These are phyloP conservation scores for Planiliza haematocheilus DNA, from an alignment of 2,113 vertebrate genomes.

Conservation along the genomic window DNA sequence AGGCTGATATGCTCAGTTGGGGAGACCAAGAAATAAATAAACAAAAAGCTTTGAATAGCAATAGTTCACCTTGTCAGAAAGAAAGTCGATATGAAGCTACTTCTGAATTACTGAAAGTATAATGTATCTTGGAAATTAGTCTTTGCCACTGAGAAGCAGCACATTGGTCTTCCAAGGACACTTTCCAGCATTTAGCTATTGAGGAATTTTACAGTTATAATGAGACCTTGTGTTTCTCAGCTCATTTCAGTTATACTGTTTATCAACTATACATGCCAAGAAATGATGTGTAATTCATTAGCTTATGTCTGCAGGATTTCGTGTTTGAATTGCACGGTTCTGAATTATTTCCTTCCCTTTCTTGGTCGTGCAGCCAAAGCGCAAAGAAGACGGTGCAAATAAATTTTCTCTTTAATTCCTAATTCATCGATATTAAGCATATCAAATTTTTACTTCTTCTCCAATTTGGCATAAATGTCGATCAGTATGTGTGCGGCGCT, in stretches of 20 bases:
- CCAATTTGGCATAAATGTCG: slow-evolving; percentile 58
- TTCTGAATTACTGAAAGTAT: neutral
- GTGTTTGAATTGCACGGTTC: too few relatives aligned
- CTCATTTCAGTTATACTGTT: neutral
- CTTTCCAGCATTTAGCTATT: neutral
- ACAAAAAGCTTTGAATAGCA: neutral
- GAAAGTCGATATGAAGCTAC: slow-evolving; percentile 1
- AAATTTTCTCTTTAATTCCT: slow-evolving; percentile 28
- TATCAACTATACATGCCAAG: too few relatives aligned
- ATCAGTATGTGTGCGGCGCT: too few relatives aligned
- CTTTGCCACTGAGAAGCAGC: neutral
- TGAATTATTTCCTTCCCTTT: too few relatives aligned
- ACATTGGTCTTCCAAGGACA: neutral
- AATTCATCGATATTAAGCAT: slow-evolving; percentile 61
- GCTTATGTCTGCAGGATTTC: too few relatives aligned
- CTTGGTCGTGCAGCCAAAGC: slow-evolving; percentile 34
- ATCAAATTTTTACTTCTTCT: neutral
- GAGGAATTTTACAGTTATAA: neutral
- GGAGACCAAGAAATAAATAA: neutral
- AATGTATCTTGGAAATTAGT: slow-evolving; percentile 3
- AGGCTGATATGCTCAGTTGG: slow-evolving; percentile 21
- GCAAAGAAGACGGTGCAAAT: neutral
- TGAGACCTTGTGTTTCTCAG: neutral
- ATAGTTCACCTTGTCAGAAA: neutral
- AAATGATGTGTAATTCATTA: too few relatives aligned